phyloP scores from a whole-genome alignment of 2,888 invertebrate genomes.

The Halocaridina rubra region DNA sequence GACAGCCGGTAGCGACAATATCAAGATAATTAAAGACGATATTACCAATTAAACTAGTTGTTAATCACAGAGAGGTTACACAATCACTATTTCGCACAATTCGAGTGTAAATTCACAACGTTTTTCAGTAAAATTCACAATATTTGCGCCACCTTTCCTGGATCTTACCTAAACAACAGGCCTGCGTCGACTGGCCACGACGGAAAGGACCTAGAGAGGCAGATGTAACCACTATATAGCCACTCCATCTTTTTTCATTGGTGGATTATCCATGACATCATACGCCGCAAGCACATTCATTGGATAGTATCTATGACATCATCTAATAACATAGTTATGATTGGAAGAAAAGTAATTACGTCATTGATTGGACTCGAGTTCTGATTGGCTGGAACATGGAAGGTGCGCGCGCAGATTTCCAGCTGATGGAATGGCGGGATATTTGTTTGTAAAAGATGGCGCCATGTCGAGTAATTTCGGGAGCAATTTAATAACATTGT shows the following conservation, averaged over 20 bases:
- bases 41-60: neutral
- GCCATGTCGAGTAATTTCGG: neutral
- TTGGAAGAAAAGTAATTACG: neutral
- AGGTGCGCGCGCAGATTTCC: conserved; percentile 15
- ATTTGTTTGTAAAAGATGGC: neutral
- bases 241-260: conserved; percentile 25
- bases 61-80: neutral
- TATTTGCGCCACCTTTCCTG: neutral
- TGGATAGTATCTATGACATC: conserved; percentile 11
- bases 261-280: conserved; percentile 25
- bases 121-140: neutral
- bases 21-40: too few relatives aligned
- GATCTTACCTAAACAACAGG: conserved; percentile 57
- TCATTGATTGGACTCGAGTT: neutral
- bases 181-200: conserved; percentile 55
- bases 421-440: conserved; percentile 11
- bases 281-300: neutral
- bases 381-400: neutral
- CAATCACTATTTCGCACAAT: neutral
- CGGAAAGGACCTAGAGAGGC: conserved; percentile 34
- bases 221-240: conserved; percentile 50
- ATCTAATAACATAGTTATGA: neutral
- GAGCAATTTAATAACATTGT: too few relatives aligned
- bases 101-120: neutral
- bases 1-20: neutral